These are phyloP conservation scores for Trachemys scripta DNA, from an alignment of 2,113 vertebrate species.

Conservation along the genomic window DNA sequence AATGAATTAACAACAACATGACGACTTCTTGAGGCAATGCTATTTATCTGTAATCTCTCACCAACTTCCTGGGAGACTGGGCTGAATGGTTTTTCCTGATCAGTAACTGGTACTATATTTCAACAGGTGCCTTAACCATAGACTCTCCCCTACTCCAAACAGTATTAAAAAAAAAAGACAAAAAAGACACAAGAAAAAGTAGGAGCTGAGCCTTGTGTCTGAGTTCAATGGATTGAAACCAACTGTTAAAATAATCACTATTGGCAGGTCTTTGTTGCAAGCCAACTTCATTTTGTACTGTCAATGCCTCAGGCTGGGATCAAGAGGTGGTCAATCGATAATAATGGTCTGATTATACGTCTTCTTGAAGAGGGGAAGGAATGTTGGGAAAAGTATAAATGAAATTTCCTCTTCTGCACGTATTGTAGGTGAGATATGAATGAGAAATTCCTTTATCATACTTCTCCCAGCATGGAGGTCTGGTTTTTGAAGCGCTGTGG, in stretches of 20 bases:
- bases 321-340: slow-evolving; percentile 2
- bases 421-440: background rate
- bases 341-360: background rate
- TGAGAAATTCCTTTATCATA: background rate
- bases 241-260: background rate
- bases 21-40: too few relatives aligned
- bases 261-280: slow-evolving; percentile 7
- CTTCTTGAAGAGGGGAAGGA: background rate
- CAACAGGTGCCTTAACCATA: background rate
- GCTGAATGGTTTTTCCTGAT: background rate
- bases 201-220: background rate
- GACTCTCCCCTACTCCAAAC: background rate
- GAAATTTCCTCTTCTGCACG: background rate
- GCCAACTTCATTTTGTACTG: background rate
- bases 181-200: background rate
- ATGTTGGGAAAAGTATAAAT: background rate
- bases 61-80: background rate
- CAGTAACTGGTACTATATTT: slow-evolving; percentile 13
- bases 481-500: background rate
- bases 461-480: background rate
- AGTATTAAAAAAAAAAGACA: background rate
- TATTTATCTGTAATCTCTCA: background rate
- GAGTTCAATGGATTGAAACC: background rate
- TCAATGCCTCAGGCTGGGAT: background rate
- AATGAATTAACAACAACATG: background rate